Base-by-base conservation (phyloP, 2,888 invertebrate genomes). In the Ceramica pisi region DNA sequence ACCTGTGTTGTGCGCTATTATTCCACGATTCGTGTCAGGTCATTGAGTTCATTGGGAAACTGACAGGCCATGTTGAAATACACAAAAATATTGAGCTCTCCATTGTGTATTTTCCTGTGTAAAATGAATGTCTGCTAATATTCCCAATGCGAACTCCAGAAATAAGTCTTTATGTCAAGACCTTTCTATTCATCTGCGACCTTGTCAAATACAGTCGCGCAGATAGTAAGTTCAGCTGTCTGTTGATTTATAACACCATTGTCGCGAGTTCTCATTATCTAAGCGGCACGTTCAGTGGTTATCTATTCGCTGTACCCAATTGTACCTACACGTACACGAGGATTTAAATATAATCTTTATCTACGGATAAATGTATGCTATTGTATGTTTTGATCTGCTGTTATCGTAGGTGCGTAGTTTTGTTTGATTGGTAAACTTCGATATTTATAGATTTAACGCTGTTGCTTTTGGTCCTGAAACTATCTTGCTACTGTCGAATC, bases 281-380 rank as follows among this genome's bases (percentile, higher is more conserved):
- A 51, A 0, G 50, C 14, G 8, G 9, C 21, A 12, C 35, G 19
- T 51, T 59, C 3, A 41, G 31, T 50, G n/a, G 50, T 70, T 65
- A 31, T 62, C 55, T 50, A 60, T n/a, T n/a, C 3, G 35, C 21
- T 48, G 31, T 53, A 44, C 44, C 41, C 51, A 51, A 41, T 61
- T 41, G 44, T 57, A 26, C 65, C n/a, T 57, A 21, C 21, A 53
- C 7, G 31, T 16, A 46, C n/a, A 53, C 0, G 19, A 53, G 10
- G n/a, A 59, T 72, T 63, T 67, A 23, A 72, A 79, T 67, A 38
- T 67, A 67, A 66, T 79, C 50, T 61, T 65, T 65, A 65, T 70
- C 57, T 71, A 21, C 10, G 56, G 35, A 59, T 72, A 53, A 50
- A 48, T 53, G 31, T 50, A 41, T 53, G 48, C 61, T 57, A 65